Base-by-base conservation (phyloP, 2,113 vertebrate genomes). In the Sylvia atricapilla region DNA sequence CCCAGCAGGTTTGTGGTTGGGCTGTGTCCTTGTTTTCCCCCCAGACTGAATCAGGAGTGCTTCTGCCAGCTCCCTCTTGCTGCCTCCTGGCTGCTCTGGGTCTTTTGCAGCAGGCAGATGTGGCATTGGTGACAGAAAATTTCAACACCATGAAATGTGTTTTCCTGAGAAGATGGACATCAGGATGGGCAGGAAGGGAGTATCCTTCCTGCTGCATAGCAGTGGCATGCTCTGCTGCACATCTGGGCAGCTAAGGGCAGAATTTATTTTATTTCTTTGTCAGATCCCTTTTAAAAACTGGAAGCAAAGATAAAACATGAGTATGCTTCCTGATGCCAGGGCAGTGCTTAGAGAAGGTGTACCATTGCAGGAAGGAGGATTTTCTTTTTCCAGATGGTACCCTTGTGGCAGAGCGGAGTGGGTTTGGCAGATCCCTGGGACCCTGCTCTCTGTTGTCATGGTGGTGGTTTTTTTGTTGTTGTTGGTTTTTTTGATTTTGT, bases 101-200 rank as follows among this genome's bases (percentile, higher is more conserved):
- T n/a, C 44, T 93, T 64, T 44, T 53, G 37, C 46, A 50, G 17
- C 23, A 44, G 30, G 23, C 35, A 60, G 16, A 58, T 69, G 37
- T 62, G 44, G 49, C 62, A 58, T 58, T 43, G n/a, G 22, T 60
- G 44, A 52, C 52, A 79, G 59, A 11, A 11, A 2, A 66, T 95
- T 92, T 95, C 74, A 73, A 20, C 52, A 15, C 56, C 49, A 5
- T 0, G 0, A 30, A 95, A 44, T n/a, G 9, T 33, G 62, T 89
- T 92, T 95, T 92, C 77, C 69, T 95, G 94, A 53, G 58, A 94
- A 89, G 81, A 82, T 83, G 73, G 37, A 69, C 60, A 75, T 55
- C 39, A 50, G 84, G 73, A 84, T 1, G 59, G 47, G 52, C 52
- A 70, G 93, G 91, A 95, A 96, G 87, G 91, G 78, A 94, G 89